Conservation (phyloP, 2,888 invertebrate species). For the Nephrotoma flavescens region DNA sequence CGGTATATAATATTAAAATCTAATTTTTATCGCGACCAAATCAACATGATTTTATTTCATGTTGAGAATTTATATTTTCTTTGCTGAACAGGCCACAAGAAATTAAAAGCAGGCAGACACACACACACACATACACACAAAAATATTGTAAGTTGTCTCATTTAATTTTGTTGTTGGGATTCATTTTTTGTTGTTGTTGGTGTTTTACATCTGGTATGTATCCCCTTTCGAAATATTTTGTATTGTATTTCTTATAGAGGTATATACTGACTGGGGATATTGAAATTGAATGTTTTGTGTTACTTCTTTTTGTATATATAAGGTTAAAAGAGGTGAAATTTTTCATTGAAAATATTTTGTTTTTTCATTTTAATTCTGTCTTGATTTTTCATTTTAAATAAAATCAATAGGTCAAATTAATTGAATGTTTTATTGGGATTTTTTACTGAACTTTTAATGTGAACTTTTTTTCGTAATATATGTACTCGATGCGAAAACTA, state of each 20-base stretch:
- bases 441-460: not conserved
- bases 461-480: not conserved
- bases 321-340: slow-evolving; percentile 4
- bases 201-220: not conserved
- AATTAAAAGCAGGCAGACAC: not conserved
- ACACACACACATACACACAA: not conserved
- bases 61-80: slow-evolving; percentile 2
- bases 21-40: slow-evolving; percentile 2
- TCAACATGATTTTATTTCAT: slow-evolving; percentile 3
- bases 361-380: not conserved
- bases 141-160: not conserved
- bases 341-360: slow-evolving; percentile 1
- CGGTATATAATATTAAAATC: not conserved
- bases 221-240: not conserved
- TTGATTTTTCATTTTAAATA: not conserved
- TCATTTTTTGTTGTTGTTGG: not conserved
- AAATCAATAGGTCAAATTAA: slow-evolving; percentile 4
- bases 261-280: not conserved
- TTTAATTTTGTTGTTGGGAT: not conserved
- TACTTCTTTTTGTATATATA: not conserved
- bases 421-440: not conserved
- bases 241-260: not conserved
- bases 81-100: not conserved
- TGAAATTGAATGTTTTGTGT: slow-evolving; percentile 1
- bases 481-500: not conserved